phyloP scores from a whole-genome alignment of 2,113 vertebrate species.

The Leiothrix lutea region DNA sequence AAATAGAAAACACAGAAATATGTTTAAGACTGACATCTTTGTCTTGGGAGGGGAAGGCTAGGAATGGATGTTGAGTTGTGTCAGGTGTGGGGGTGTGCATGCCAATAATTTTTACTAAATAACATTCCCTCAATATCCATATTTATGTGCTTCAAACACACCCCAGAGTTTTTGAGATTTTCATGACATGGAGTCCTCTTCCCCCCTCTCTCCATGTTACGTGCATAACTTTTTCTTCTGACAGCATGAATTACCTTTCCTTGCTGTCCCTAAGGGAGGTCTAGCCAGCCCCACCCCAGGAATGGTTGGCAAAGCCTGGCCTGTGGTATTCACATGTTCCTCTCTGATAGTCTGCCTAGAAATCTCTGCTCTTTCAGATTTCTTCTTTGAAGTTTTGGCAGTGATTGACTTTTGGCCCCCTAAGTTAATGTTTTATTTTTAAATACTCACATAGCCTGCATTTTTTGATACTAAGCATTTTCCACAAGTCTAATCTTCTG shows the following conservation, averaged over 20 bases:
- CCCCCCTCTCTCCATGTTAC: not conserved
- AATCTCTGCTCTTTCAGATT: not conserved
- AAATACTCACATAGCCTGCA: not conserved
- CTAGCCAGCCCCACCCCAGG: not conserved
- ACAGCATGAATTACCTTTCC: not conserved
- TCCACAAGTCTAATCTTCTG: not conserved
- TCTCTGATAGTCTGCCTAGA: not conserved
- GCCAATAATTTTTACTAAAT: not conserved
- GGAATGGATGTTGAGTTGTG: not conserved
- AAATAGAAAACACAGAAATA: not conserved
- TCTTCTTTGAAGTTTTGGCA: not conserved
- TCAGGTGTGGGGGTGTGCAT: not conserved
- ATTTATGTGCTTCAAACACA: not conserved
- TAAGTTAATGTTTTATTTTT: not conserved
- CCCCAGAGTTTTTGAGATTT: not conserved
- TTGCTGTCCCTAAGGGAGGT: not conserved
- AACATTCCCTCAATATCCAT: not conserved
- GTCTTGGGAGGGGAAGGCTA: not conserved
- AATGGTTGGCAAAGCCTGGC: not conserved
- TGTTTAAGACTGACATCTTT: not conserved
- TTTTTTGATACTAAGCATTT: not conserved
- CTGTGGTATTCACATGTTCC: not conserved
- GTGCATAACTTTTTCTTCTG: not conserved
- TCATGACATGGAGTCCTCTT: not conserved
- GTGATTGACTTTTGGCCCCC: not conserved